Conservation (phyloP, 1,140 invertebrate species). For the Pissodes strobi region DNA sequence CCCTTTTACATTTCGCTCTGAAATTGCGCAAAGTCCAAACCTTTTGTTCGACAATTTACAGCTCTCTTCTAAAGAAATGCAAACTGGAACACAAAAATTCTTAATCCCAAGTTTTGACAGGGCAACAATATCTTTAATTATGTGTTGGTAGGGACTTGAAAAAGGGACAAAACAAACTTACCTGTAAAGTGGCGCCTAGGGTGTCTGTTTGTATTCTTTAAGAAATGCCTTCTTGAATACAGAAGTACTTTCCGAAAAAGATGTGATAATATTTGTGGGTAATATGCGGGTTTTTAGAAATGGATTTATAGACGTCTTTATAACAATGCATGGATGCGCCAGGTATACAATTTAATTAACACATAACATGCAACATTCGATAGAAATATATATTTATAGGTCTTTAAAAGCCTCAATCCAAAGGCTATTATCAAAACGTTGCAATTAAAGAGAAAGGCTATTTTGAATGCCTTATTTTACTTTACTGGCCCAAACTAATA, state of each 20-base stretch:
- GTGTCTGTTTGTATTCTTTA: conserved; percentile 24
- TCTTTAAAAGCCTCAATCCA: no score
- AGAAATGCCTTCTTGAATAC: not conserved
- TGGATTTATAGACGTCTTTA: no score
- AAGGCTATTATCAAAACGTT: no score
- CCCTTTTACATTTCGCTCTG: not conserved
- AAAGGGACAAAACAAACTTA: conserved; percentile 30
- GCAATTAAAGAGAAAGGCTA: no score
- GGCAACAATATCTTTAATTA: conserved; percentile 26
- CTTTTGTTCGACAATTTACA: conserved; percentile 15
- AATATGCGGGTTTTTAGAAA: not conserved
- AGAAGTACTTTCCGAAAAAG: not conserved
- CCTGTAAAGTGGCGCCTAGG: conserved; percentile 27
- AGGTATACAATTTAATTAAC: no score
- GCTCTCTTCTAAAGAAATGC: conserved; percentile 1
- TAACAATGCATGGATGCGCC: no score
- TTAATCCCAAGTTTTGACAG: conserved; percentile 25
- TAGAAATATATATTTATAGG: no score
- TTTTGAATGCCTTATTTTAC: no score
- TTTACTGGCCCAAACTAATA: no score
- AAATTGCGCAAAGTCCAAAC: conserved; percentile 4
- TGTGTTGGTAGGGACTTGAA: conserved; percentile 13
- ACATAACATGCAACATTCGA: no score
- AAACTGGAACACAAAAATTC: not conserved
- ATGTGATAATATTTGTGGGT: not conserved